Evolutionary conservation across 2,888 invertebrate species (phyloP), one percentile per base, ranked within the genome.

Genomic region (Pediacus dermestoides): DNA sequence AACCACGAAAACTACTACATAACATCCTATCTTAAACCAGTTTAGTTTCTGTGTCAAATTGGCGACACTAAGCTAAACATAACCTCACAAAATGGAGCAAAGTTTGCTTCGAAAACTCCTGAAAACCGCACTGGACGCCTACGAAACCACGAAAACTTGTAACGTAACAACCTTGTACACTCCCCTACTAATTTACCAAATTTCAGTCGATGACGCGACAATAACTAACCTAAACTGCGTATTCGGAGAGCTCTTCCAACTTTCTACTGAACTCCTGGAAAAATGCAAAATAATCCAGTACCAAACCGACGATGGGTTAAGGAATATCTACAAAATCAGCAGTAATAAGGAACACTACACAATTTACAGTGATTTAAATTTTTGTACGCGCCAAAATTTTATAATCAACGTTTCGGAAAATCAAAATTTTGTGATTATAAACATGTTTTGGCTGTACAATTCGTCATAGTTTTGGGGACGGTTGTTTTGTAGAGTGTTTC

Each of bases 351-450:
- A 74, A n/a, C 73, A 75, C 34, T 79, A 80, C 44, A 76, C 77
- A 32, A 61, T 85, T 15, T 80, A 82, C 51, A 77, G 80, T 0
- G 64, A 73, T 13, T 67, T 81, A 4, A 85, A 85, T 58, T 85
- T 74, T 58, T 86, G 86, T 44, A 73, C 76, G 4, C 86, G 86
- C 52, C 67, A 57, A n/a, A 75, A 77, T 1, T 86, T 83, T 48
- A 70, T 70, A 30, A 61, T 60, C 21, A 63, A 72, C 42, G 82
- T 85, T 13, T 60, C 85, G 28, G 73, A 73, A 30, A 62, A 66
- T 16, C 70, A 68, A 44, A 57, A 58, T 7, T 70, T 72, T 48
- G 61, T 79, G 22, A 78, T 2, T 86, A 85, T 53, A 80, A 82
- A 53, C 86, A 86, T 63, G 68, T 85, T 14, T 55, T 86, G 44